These are phyloP conservation scores for Hyaena hyaena DNA, from an alignment of 2,113 vertebrate species.

Conservation along the genomic window DNA sequence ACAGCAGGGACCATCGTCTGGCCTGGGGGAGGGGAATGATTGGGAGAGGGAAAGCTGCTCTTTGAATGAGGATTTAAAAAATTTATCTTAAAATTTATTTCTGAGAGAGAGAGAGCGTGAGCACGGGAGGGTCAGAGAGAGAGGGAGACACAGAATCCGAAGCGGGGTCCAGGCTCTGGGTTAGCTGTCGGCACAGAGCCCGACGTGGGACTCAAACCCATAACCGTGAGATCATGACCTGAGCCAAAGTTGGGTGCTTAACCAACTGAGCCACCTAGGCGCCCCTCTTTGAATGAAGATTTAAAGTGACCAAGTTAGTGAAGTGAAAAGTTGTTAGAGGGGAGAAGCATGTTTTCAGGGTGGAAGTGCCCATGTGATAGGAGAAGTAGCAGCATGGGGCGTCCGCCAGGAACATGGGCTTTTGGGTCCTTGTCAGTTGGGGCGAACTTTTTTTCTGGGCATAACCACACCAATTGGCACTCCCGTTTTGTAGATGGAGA, in stretches of 20 bases:
- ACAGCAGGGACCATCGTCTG: neutral
- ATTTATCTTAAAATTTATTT: too few relatives aligned
- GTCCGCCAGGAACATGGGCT: neutral
- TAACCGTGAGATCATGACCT: too few relatives aligned
- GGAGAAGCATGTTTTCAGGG: neutral
- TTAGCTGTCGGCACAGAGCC: too few relatives aligned
- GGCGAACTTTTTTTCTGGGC: neutral
- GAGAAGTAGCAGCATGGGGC: neutral
- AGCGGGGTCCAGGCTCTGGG: too few relatives aligned
- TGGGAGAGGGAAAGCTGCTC: neutral
- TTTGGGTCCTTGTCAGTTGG: neutral
- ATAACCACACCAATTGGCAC: neutral
- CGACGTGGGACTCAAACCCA: too few relatives aligned
- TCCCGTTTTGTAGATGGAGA: neutral
- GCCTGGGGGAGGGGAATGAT: neutral
- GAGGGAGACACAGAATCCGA: too few relatives aligned
- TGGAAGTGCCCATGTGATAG: accelerated
- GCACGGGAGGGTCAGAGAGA: too few relatives aligned
- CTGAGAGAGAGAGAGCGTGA: too few relatives aligned
- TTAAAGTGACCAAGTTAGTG: neutral
- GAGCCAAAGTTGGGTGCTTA: too few relatives aligned
- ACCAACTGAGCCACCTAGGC: too few relatives aligned
- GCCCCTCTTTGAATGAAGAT: neutral
- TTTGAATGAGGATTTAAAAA: neutral
- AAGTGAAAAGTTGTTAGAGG: neutral